Evolutionary conservation across 2,888 invertebrate species (phyloP).

Genomic region (Rotaria sp.): DNA sequence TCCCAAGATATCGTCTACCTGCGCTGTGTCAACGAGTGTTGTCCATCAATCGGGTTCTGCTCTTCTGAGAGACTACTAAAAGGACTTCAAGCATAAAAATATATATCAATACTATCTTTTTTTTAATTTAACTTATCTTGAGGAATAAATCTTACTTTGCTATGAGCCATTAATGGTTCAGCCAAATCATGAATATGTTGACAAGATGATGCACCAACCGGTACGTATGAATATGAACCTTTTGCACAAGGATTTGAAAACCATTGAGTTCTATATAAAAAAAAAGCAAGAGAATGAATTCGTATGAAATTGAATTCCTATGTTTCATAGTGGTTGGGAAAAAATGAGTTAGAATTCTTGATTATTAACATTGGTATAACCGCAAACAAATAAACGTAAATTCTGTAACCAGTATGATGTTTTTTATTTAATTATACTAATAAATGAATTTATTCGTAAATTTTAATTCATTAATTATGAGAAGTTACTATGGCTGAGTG

Average conservation of each 20-base stretch:
- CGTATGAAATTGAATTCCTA: no score
- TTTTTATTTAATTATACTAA: no score
- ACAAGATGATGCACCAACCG: slow-evolving; percentile 72
- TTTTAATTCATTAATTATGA: no score
- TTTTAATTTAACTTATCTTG: neutral
- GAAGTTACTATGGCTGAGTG: no score
- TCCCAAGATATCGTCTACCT: slow-evolving; percentile 18
- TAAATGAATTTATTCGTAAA: no score
- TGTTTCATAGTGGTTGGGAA: no score
- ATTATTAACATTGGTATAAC: no score
- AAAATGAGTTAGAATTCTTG: no score
- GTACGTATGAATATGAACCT: slow-evolving; percentile 78
- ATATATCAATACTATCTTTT: neutral
- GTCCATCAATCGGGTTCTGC: neutral
- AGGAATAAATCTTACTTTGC: slow-evolving; percentile 60
- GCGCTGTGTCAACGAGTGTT: neutral
- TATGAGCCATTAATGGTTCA: slow-evolving; percentile 71
- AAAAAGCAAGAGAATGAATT: neutral
- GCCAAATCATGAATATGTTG: slow-evolving; percentile 74
- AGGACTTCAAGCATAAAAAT: neutral
- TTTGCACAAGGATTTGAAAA: slow-evolving; percentile 71
- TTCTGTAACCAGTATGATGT: no score
- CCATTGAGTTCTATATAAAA: slow-evolving; percentile 72
- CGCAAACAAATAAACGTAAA: no score
- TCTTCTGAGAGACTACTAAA: slow-evolving; percentile 18